Conservation (phyloP, 2,888 invertebrate genomes). For the Lasioglossum marginatum region DNA sequence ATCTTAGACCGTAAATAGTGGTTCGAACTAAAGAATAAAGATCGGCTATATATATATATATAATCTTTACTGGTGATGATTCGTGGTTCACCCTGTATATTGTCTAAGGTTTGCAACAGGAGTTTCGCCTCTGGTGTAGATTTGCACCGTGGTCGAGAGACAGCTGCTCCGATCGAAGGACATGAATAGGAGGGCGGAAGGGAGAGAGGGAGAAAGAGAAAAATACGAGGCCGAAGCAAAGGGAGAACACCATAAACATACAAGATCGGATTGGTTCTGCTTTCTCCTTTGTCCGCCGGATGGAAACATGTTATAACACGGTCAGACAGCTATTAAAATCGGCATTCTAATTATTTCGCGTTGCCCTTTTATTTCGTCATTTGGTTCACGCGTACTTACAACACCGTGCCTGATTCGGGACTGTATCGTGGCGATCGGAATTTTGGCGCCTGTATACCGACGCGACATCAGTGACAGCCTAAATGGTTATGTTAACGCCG, state of each 20-base stretch:
- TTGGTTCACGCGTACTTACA: conserved; percentile 17
- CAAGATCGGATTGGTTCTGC: conserved; percentile 68
- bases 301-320: conserved; percentile 70
- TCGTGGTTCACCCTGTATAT: too few species aligned
- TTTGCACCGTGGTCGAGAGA: conserved; percentile 52
- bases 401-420: conserved; percentile 7
- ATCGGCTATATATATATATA: too few species aligned
- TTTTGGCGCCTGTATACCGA: conserved; percentile 77
- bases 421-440: conserved; percentile 55
- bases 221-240: conserved; percentile 52
- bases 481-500: conserved; percentile 64
- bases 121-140: background rate
- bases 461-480: conserved; percentile 72
- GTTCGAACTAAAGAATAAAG: too few species aligned
- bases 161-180: conserved; percentile 76
- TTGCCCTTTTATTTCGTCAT: conserved; percentile 13
- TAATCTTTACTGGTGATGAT: too few species aligned
- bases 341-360: conserved; percentile 17
- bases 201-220: conserved; percentile 45
- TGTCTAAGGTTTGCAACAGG: background rate
- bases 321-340: conserved; percentile 46
- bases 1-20: too few species aligned
- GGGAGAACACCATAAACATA: conserved; percentile 74
- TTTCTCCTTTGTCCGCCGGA: conserved; percentile 75
- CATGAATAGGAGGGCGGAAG: conserved; percentile 50